phyloP scores from a whole-genome alignment of 2,888 invertebrate species.

The Choreutis nemorana region DNA sequence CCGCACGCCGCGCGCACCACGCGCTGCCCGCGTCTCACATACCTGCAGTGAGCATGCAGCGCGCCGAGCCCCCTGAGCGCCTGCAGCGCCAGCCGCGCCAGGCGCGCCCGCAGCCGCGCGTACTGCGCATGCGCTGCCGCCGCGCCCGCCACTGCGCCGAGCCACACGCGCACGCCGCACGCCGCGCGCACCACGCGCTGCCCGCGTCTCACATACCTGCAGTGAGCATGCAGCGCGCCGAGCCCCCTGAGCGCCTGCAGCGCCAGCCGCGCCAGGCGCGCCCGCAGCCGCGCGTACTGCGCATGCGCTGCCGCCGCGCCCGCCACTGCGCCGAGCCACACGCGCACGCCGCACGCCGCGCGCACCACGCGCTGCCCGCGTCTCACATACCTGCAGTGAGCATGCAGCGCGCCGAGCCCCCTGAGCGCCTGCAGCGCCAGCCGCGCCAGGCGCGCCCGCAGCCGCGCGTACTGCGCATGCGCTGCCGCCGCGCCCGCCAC shows the following conservation, averaged over 20 bases:
- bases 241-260: no score
- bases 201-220: no score
- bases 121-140: constrained; percentile 11
- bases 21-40: constrained; percentile 12
- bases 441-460: constrained; percentile 16
- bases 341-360: no score
- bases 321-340: no score
- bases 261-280: no score
- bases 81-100: constrained; percentile 16
- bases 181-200: constrained; percentile 20
- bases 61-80: constrained; percentile 23
- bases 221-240: no score
- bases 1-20: not conserved
- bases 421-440: constrained; percentile 19
- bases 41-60: constrained; percentile 20
- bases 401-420: constrained; percentile 24
- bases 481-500: constrained; percentile 13
- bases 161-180: constrained; percentile 13
- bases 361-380: no score
- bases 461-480: constrained; percentile 14
- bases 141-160: constrained; percentile 16
- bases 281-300: no score
- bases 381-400: constrained; percentile 18
- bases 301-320: no score
- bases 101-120: constrained; percentile 16